Base-by-base conservation (phyloP, 2,888 invertebrate species). In the Podabrus alpinus region DNA sequence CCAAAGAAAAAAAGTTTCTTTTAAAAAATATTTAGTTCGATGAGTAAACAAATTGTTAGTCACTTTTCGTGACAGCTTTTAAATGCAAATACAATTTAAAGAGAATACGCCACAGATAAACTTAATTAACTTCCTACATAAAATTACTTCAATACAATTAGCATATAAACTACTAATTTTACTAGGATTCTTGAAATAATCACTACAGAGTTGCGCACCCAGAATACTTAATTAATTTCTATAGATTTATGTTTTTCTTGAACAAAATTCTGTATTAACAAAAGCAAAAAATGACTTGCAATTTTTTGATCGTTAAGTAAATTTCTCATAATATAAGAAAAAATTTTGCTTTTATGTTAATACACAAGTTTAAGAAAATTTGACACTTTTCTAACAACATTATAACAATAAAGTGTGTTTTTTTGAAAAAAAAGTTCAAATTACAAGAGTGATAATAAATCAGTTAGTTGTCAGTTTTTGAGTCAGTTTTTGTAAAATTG, bases 361-460 rank as follows among this genome's bases (percentile, higher is more conserved):
- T 19, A 61, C 61, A 61, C 61, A 17, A 61, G 61, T 17, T 17
- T 64, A 17, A 16, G 16, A n/a, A 17, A 19, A 64, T 17, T 64
- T n/a, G 62, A 64, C 16, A 15, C 62, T 64, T 64, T 64, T 64
- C 21, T 64, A 64, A 15, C 15, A 64, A 64, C 21, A 64, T 17
- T 61, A 61, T 61, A 61, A 64, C 62, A 64, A 64, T 21, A 64
- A 64, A 64, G 16, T 64, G 19, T 17, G 21, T n/a, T 64, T 64
- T 62, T 21, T n/a, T 19, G 21, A 64, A 64, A 64, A 64, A 21
- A 64, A 64, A 64, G 62, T 64, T 64, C 62, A 64, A 64, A 64
- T 64, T 64, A 64, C 62, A 64, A 21, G 60, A 21, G 69, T 69
- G 24, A 60, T 69, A 69, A 69, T 69, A 69, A 69, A 69, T 69